These are phyloP conservation scores for Oryzias woworae DNA, from an alignment of 2,113 vertebrate species.

Conservation along the genomic window DNA sequence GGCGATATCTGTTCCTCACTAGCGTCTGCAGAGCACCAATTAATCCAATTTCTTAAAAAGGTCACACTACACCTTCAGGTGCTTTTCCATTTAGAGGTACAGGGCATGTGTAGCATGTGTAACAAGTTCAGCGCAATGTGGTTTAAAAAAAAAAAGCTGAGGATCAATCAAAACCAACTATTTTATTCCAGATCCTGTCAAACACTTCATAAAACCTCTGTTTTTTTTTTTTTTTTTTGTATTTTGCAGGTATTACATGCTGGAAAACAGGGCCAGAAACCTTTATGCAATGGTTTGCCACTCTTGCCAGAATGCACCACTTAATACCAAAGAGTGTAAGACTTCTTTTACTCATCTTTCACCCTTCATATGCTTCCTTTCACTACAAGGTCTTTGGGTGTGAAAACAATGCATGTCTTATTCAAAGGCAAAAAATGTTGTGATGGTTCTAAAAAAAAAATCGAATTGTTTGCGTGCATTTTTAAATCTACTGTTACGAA, in stretches of 20 bases:
- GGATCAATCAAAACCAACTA: neutral
- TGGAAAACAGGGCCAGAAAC: conserved; percentile 92
- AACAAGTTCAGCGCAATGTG: neutral
- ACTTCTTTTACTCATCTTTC: conserved; percentile 17
- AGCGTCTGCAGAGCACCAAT: conserved; percentile 44
- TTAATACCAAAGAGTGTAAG: conserved; percentile 97
- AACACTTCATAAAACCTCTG: neutral
- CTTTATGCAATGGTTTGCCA: conserved; percentile 96
- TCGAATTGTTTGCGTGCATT: too few species aligned
- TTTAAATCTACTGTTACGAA: too few species aligned
- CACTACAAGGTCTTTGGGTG: too few species aligned
- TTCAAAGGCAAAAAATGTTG: too few species aligned
- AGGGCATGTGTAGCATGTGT: neutral
- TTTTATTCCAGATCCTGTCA: neutral
- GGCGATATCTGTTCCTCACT: conserved; percentile 36
- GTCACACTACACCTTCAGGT: conserved; percentile 53
- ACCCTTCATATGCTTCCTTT: too few species aligned
- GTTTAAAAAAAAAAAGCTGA: neutral
- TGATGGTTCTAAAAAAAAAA: too few species aligned
- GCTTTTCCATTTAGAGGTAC: conserved; percentile 21
- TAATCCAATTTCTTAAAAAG: conserved; percentile 45
- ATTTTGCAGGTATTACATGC: conserved; percentile 88
- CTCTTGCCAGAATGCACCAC: conserved; percentile 89
- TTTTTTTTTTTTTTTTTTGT: neutral
- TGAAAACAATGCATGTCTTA: too few species aligned